Percentiles rank a stretch among this genome's conserved stretches.
Evolutionary conservation across 2,797 vertebrate species (phyloP).

Genomic region (Sebastolobus altivelis): DNA sequence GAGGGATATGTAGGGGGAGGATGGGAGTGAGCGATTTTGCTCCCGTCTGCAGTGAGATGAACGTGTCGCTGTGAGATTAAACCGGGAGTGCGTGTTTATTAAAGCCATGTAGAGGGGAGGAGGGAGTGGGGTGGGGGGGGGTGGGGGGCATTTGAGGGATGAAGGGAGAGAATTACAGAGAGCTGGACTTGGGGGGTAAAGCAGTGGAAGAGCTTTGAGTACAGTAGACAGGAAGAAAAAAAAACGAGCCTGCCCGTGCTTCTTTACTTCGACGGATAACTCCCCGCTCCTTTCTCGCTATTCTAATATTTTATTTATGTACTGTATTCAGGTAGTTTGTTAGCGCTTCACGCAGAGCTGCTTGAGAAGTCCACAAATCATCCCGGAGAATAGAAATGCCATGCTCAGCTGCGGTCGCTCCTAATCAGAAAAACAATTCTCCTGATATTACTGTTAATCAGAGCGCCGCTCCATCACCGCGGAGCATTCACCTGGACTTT

Average conservation of each 20-base stretch:
- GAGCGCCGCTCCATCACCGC: slow-evolving; percentile 47
- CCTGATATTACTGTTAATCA: slow-evolving; percentile 67
- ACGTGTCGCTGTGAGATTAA: slow-evolving; percentile 91
- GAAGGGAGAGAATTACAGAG: slow-evolving; percentile 33
- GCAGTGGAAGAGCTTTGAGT: slow-evolving; percentile 2
- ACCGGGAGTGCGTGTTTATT: slow-evolving; percentile 70
- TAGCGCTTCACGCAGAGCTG: slow-evolving; percentile 43
- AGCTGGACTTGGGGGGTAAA: slow-evolving; percentile 2
- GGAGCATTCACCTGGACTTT: slow-evolving; percentile 54
- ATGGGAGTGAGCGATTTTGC: slow-evolving; percentile 88
- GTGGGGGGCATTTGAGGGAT: slow-evolving; percentile 15
- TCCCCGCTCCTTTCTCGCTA: slow-evolving; percentile 25
- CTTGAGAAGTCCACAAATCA: slow-evolving; percentile 60
- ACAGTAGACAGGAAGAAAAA: slow-evolving; percentile 22
- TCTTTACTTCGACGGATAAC: slow-evolving; percentile 18
- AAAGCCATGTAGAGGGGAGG: slow-evolving; percentile 43
- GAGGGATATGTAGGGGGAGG: slow-evolving; percentile 62
- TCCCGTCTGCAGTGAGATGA: slow-evolving; percentile 86
- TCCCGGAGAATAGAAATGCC: slow-evolving; percentile 37
- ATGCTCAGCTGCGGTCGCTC: slow-evolving; percentile 28
- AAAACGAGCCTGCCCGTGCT: background rate
- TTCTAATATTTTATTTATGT: slow-evolving; percentile 50
- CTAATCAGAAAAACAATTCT: slow-evolving; percentile 62
- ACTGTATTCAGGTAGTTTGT: slow-evolving; percentile 50
- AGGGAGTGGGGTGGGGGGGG: background rate